These are phyloP conservation scores for Eurystomus gularis DNA, from an alignment of 2,113 vertebrate genomes.

Conservation along the genomic window DNA sequence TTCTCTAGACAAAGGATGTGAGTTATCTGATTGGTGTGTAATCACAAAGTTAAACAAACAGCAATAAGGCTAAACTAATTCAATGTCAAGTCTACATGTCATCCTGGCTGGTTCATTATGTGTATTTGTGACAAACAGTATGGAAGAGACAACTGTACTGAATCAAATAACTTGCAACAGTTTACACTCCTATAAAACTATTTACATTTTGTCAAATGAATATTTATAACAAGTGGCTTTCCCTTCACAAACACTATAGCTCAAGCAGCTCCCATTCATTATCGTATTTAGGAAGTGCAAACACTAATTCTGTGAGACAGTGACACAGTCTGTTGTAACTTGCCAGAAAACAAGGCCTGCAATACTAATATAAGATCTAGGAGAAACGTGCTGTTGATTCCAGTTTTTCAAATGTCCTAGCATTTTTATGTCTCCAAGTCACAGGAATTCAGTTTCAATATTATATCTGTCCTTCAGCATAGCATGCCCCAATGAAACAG, in stretches of 20 bases:
- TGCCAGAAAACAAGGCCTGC: not conserved
- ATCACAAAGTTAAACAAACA: conserved; percentile 69
- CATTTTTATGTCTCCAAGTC: conserved; percentile 23
- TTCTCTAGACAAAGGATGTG: conserved; percentile 50
- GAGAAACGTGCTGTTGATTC: not conserved
- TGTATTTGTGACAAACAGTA: conserved; percentile 70
- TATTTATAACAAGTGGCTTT: conserved; percentile 76
- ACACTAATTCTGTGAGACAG: conserved; percentile 18
- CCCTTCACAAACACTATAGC: conserved; percentile 60
- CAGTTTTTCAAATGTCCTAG: not conserved
- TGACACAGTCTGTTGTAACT: not conserved
- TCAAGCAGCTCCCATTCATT: conserved; percentile 45
- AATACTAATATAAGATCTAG: not conserved
- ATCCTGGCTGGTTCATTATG: conserved; percentile 70
- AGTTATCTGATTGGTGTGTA: conserved; percentile 65
- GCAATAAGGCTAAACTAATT: conserved; percentile 56
- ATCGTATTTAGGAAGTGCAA: conserved; percentile 30
- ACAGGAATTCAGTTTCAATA: conserved; percentile 6
- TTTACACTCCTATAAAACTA: conserved; percentile 75
- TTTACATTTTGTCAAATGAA: conserved; percentile 77
- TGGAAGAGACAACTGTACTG: conserved; percentile 65
- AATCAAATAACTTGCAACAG: conserved; percentile 72
- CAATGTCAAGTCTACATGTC: conserved; percentile 58
- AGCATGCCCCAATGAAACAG: conserved; percentile 71
- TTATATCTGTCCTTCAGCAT: conserved; percentile 38